phyloP scores from a whole-genome alignment of 2,888 invertebrate genomes.

The Andricus curvator region DNA sequence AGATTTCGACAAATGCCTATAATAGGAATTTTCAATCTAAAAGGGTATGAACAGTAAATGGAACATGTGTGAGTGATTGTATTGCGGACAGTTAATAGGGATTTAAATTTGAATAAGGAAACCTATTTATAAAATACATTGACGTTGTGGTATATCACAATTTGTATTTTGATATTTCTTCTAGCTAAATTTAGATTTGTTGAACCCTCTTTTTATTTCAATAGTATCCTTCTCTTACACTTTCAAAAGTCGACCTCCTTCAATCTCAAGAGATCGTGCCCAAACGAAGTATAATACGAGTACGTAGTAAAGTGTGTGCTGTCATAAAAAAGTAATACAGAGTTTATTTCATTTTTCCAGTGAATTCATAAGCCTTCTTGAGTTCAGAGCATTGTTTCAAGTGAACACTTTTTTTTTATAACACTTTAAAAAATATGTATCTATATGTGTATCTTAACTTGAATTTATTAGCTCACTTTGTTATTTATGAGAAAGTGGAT shows the following conservation, averaged over 20 bases:
- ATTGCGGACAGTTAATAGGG: too few relatives aligned
- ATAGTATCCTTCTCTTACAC: conserved; percentile 19
- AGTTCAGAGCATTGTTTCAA: conserved; percentile 1
- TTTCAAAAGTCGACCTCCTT: conserved; percentile 7
- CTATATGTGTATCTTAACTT: too few relatives aligned
- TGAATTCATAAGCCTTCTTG: conserved; percentile 28
- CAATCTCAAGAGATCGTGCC: conserved; percentile 29
- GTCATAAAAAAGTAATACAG: conserved; percentile 51
- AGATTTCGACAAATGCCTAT: too few relatives aligned
- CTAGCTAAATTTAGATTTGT: background rate
- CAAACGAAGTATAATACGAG: conserved; percentile 35
- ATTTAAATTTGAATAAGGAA: too few relatives aligned
- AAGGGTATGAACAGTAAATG: too few relatives aligned
- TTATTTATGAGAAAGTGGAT: too few relatives aligned
- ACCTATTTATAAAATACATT: too few relatives aligned
- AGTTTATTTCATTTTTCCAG: conserved; percentile 48
- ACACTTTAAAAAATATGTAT: background rate
- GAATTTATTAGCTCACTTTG: too few relatives aligned
- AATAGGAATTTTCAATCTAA: too few relatives aligned
- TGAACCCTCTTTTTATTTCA: conserved; percentile 41
- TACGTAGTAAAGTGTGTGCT: conserved; percentile 38
- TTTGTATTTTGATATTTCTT: background rate
- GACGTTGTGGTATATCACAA: background rate
- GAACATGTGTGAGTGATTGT: too few relatives aligned
- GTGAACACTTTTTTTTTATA: background rate